These are phyloP conservation scores for Nasalis larvatus DNA, from an alignment of 2,113 vertebrate genomes.

Conservation along the genomic window DNA sequence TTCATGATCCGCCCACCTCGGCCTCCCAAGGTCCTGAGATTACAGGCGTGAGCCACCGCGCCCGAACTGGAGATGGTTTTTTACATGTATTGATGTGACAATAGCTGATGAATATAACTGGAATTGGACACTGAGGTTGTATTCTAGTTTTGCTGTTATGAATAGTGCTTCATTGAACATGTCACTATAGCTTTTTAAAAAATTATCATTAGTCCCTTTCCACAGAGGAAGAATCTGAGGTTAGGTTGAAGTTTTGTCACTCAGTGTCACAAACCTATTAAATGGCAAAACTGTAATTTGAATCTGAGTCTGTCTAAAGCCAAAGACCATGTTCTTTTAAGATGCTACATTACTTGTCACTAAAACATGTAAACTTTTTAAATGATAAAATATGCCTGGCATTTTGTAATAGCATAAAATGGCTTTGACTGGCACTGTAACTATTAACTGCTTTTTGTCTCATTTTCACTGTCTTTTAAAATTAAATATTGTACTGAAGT, in stretches of 20 bases:
- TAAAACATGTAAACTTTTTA: not conserved
- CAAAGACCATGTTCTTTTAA: not conserved
- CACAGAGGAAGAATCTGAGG: not conserved
- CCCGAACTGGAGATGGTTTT: not conserved
- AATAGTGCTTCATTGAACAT: not conserved
- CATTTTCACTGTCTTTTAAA: slow-evolving; percentile 18
- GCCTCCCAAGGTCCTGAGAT: no score
- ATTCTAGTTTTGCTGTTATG: not conserved
- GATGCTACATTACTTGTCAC: not conserved
- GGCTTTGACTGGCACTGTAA: not conserved
- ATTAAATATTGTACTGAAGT: not conserved
- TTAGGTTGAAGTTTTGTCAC: not conserved
- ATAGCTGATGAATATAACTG: not conserved
- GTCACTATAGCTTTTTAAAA: not conserved
- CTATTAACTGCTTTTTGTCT: not conserved
- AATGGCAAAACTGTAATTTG: not conserved
- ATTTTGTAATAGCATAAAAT: not conserved
- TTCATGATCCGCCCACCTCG: no score
- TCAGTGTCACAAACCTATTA: not conserved
- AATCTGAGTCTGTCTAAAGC: not conserved
- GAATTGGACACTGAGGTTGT: not conserved
- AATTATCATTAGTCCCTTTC: not conserved
- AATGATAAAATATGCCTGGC: not conserved
- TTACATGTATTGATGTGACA: not conserved
- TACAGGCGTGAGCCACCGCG: no score